Evolutionary conservation across 2,888 invertebrate species (phyloP).

Genomic region (Brassicogethes aeneus): DNA sequence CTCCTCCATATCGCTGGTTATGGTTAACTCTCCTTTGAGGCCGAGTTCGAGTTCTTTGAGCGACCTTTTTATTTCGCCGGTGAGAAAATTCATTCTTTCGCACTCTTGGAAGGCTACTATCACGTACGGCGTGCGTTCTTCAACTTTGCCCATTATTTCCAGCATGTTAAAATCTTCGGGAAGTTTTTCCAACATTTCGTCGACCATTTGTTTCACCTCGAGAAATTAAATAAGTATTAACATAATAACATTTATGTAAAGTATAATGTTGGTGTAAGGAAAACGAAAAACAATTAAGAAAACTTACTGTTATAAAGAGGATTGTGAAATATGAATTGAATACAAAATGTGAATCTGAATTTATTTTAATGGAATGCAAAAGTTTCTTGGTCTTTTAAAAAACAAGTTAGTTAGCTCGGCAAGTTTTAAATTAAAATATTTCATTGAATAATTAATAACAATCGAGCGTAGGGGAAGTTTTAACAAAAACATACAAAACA

Average conservation of each 20-base stretch:
- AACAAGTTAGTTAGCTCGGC: too few relatives aligned
- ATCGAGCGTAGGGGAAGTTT: too few relatives aligned
- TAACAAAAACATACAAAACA: too few relatives aligned
- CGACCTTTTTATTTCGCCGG: slow-evolving; percentile 83
- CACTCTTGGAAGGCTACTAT: slow-evolving; percentile 95
- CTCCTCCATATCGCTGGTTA: slow-evolving; percentile 94
- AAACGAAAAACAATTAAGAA: not conserved
- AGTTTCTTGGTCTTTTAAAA: too few relatives aligned
- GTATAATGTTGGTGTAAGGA: not conserved
- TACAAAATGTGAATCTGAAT: not conserved
- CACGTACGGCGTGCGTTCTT: slow-evolving; percentile 92
- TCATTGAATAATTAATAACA: too few relatives aligned
- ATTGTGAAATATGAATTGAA: not conserved
- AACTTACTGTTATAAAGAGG: not conserved
- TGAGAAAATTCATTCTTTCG: slow-evolving; percentile 90
- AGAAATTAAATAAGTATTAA: not conserved
- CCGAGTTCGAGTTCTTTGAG: slow-evolving; percentile 88
- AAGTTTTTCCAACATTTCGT: slow-evolving; percentile 90
- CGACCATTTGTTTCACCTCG: slow-evolving; percentile 86
- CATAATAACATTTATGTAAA: not conserved
- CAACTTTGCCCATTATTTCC: slow-evolving; percentile 91
- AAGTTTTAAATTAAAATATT: too few relatives aligned
- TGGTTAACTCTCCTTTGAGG: slow-evolving; percentile 91
- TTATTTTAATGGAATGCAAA: too few relatives aligned
- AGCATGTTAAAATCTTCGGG: slow-evolving; percentile 94